Evolutionary conservation across 92 coral and sea anemone genomes (phyloP).

Genomic region (Zoanthus sansibaricus): DNA sequence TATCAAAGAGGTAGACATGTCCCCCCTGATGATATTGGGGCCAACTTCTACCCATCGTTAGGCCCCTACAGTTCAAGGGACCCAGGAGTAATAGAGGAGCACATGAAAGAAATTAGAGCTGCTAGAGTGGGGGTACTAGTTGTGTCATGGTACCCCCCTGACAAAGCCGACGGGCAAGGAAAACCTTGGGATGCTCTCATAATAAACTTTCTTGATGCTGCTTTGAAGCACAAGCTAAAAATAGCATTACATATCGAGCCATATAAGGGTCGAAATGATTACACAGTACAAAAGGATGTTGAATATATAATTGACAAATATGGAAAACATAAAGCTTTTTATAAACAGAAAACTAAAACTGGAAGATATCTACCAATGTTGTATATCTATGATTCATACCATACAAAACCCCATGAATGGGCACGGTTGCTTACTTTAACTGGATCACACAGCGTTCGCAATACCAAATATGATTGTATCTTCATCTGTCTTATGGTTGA

Average conservation of each 20-base stretch:
- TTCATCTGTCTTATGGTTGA: conserved; percentile 92
- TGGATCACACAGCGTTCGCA: conserved; percentile 86
- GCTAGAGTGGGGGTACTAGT: conserved; percentile 95
- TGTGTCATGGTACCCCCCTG: conserved; percentile 96
- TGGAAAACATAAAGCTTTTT: conserved; percentile 84
- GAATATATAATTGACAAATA: conserved; percentile 79
- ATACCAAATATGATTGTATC: conserved; percentile 91
- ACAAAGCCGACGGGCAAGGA: conserved; percentile 90
- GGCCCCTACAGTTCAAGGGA: conserved; percentile 95
- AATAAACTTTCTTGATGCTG: conserved; percentile 74
- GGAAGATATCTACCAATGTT: conserved; percentile 78
- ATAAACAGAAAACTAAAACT: conserved; percentile 75
- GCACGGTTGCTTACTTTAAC: conserved; percentile 77
- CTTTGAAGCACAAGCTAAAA: conserved; percentile 74
- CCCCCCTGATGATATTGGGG: conserved; percentile 95
- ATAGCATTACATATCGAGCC: conserved; percentile 93
- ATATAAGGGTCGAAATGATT: conserved; percentile 82
- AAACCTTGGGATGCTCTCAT: conserved; percentile 77
- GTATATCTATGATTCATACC: conserved; percentile 94
- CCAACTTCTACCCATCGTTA: conserved; percentile 92
- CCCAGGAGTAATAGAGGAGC: conserved; percentile 76
- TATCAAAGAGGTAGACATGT: conserved; percentile 70
- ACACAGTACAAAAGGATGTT: conserved; percentile 83
- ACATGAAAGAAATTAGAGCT: conserved; percentile 86
- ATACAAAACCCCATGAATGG: conserved; percentile 87